Percentiles rank a stretch among this genome's conserved stretches.
phyloP scores from a whole-genome alignment of 2,113 vertebrate species.

The Rhinoptilus africanus region DNA sequence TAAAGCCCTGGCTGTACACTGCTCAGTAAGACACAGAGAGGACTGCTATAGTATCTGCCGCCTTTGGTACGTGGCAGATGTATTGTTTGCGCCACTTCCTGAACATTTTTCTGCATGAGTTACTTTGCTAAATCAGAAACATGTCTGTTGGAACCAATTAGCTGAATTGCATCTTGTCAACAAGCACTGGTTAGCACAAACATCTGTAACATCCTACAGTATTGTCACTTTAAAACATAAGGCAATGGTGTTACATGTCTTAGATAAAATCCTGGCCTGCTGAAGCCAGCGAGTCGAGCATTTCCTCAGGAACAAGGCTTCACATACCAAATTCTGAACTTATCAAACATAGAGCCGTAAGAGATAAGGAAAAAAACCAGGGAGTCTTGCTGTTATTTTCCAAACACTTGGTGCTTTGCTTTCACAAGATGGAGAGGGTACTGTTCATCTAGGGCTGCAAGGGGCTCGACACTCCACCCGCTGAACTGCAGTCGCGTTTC shows the following conservation, averaged over 20 bases:
- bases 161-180: not conserved
- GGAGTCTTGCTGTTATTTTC: not conserved
- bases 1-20: not conserved
- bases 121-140: not conserved
- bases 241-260: not conserved
- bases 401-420: not conserved
- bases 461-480: not conserved
- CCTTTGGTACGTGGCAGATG: not conserved
- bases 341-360: not conserved
- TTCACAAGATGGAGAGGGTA: not conserved
- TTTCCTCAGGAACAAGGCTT: not conserved
- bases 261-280: not conserved
- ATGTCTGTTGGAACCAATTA: not conserved
- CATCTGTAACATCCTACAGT: not conserved
- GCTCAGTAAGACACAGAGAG: not conserved
- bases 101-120: not conserved
- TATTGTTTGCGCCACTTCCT: not conserved
- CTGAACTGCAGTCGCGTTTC: not conserved
- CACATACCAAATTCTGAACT: constrained; percentile 16
- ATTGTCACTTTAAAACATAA: not conserved
- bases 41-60: not conserved
- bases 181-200: not conserved
- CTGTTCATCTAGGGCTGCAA: not conserved
- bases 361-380: not conserved
- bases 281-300: not conserved